A percentile compares a stretch with the other conserved stretches of the same genome.
Conservation (phyloP, 2,888 invertebrate genomes). For the Exocentrus adspersus region DNA sequence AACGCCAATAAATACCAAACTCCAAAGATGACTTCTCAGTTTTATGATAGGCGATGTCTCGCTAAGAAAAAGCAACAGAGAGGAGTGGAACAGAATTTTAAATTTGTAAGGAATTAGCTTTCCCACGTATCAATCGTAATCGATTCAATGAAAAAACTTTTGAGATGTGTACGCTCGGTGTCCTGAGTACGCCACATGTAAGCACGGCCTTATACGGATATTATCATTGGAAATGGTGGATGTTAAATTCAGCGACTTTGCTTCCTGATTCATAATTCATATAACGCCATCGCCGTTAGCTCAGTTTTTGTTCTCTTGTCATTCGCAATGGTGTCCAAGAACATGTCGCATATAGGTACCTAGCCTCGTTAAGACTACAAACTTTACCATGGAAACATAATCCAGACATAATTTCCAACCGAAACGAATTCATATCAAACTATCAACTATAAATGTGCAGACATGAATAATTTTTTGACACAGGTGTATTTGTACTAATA, state of each 20-base stretch:
- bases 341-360: conserved; percentile 39
- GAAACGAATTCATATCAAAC: too few species aligned
- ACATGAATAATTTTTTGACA: too few species aligned
- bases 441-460: too few species aligned
- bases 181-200: conserved; percentile 33
- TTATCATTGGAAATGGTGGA: conserved; percentile 40
- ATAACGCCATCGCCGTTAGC: conserved; percentile 44
- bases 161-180: conserved; percentile 42
- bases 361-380: conserved; percentile 9
- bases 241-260: conserved; percentile 49
- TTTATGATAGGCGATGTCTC: conserved; percentile 48
- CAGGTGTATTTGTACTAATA: not conserved
- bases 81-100: conserved; percentile 53
- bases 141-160: conserved; percentile 45
- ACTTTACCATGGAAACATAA: not conserved
- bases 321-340: conserved; percentile 44
- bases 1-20: conserved; percentile 52
- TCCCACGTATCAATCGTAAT: conserved; percentile 54
- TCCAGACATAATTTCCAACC: not conserved
- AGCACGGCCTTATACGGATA: conserved; percentile 38
- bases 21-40: conserved; percentile 51
- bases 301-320: conserved; percentile 44
- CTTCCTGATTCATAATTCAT: conserved; percentile 56
- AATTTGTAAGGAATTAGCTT: conserved; percentile 56
- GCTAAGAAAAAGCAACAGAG: conserved; percentile 36